Evolutionary conservation across 2,113 vertebrate genomes (phyloP).

Genomic region (Erythrocercus mccallii): DNA sequence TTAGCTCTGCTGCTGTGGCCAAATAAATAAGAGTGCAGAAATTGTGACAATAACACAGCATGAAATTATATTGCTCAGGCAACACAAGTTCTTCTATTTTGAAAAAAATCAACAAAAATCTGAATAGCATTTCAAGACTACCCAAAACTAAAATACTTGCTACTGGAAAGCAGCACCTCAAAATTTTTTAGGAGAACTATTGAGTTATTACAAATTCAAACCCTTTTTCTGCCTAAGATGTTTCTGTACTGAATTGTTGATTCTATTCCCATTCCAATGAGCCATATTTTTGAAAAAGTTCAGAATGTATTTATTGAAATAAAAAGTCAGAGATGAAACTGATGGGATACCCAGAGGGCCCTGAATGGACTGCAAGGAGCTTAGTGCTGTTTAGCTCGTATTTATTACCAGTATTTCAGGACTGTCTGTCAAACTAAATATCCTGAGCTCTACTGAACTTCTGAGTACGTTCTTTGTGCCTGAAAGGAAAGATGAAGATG

Average conservation of each 20-base stretch:
- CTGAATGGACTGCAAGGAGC: not conserved
- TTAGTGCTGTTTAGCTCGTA: not conserved
- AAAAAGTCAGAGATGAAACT: not conserved
- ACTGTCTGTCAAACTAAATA: not conserved
- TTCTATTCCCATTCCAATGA: not conserved
- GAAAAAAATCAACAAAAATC: not conserved
- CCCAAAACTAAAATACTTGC: not conserved
- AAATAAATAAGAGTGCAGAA: not conserved
- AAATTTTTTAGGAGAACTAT: not conserved
- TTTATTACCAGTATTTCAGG: not conserved
- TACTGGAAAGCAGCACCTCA: not conserved
- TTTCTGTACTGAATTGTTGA: not conserved
- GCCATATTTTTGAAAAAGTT: not conserved
- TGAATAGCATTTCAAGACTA: not conserved
- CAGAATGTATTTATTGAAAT: not conserved
- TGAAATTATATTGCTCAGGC: not conserved
- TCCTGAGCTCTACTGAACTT: not conserved
- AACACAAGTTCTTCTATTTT: not conserved
- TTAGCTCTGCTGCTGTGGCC: slow-evolving; percentile 1
- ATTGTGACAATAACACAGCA: not conserved
- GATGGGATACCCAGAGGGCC: not conserved
- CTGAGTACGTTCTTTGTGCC: not conserved
- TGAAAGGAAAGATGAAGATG: not conserved
- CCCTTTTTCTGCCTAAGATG: not conserved
- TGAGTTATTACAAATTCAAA: not conserved